phyloP scores from a whole-genome alignment of 2,888 invertebrate genomes.

The Heliconius erato region DNA sequence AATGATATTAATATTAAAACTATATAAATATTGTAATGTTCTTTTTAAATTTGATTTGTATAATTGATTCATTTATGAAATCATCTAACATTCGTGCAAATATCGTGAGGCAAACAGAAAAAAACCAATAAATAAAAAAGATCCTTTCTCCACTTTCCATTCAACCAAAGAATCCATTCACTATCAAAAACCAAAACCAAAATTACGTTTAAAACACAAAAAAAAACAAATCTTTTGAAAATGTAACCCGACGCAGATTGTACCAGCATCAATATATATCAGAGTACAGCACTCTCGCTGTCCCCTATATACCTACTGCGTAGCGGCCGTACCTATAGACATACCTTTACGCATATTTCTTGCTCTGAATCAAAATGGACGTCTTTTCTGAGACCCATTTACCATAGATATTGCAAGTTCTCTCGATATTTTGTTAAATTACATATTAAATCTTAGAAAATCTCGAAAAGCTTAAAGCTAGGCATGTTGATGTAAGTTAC shows the following conservation, averaged over 20 bases:
- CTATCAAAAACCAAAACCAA: too few relatives aligned
- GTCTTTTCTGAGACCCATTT: slow-evolving; percentile 36
- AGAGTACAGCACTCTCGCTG: slow-evolving; percentile 58
- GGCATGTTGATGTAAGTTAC: not conserved
- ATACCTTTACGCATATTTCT: slow-evolving; percentile 45
- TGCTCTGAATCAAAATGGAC: slow-evolving; percentile 46
- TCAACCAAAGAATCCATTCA: not conserved
- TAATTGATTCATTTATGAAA: not conserved
- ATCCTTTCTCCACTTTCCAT: not conserved
- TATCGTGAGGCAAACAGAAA: too few relatives aligned
- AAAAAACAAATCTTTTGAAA: not conserved
- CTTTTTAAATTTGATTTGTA: not conserved
- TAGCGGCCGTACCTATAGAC: slow-evolving; percentile 50
- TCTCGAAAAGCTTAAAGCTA: not conserved
- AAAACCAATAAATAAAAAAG: not conserved
- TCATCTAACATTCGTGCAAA: too few relatives aligned
- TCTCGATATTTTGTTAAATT: slow-evolving; percentile 20
- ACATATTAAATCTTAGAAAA: not conserved
- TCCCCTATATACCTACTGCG: slow-evolving; percentile 55
- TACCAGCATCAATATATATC: slow-evolving; percentile 66
- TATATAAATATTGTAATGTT: not conserved
- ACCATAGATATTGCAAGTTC: slow-evolving; percentile 37
- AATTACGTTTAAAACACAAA: not conserved
- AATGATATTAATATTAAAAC: not conserved
- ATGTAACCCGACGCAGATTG: slow-evolving; percentile 59